phyloP scores from a whole-genome alignment of 2,888 invertebrate genomes.

The Eristalis intricaria region DNA sequence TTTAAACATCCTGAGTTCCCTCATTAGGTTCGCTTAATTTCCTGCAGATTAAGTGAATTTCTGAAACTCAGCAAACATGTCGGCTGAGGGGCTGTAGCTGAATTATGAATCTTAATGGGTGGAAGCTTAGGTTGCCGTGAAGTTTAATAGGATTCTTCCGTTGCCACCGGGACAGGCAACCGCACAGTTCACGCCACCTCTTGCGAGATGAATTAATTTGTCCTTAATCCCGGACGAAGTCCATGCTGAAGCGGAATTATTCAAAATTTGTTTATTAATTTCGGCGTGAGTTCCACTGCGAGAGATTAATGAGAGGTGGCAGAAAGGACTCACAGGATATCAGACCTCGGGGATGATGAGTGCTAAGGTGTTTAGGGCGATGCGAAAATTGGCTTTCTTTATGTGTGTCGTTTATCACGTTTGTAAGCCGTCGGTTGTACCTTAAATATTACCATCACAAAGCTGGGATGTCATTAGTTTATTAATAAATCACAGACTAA shows the following conservation, averaged over 20 bases:
- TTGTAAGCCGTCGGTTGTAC: too few species aligned
- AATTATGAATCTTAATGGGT: neutral
- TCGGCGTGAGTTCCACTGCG: neutral
- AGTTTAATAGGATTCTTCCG: neutral
- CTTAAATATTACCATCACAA: neutral
- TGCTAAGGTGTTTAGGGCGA: neutral
- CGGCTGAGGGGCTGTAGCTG: neutral
- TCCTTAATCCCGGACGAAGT: neutral
- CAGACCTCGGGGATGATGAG: neutral
- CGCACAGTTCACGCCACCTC: neutral
- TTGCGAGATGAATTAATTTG: neutral
- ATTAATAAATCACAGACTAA: neutral
- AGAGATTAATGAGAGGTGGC: neutral
- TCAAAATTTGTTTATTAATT: neutral
- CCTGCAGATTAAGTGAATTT: neutral
- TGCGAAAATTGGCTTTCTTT: too few species aligned
- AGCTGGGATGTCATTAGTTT: neutral
- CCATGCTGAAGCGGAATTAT: neutral
- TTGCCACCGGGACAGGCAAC: neutral
- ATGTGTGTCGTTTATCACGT: too few species aligned
- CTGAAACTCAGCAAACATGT: neutral
- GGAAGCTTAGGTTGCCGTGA: neutral
- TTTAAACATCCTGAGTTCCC: neutral
- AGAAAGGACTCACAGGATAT: neutral
- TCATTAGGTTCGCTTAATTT: constrained; percentile 1